Evolutionary conservation across 1,140 invertebrate genomes (phyloP).

Genomic region (Matsumurasca onukii): DNA sequence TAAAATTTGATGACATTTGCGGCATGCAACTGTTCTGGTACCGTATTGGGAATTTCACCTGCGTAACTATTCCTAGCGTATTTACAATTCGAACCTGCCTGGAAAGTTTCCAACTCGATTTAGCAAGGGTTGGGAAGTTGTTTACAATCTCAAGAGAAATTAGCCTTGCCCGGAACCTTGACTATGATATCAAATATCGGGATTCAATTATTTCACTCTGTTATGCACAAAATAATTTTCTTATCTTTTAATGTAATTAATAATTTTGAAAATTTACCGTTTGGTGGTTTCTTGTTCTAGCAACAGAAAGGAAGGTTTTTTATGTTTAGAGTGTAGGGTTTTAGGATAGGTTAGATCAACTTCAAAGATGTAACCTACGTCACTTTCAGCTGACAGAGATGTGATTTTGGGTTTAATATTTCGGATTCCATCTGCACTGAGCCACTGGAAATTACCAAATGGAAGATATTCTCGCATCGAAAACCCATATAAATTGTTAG

Average conservation of each 20-base stretch:
- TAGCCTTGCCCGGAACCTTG: too few relatives aligned
- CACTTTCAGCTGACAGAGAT: not conserved
- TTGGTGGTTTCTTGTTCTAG: not conserved
- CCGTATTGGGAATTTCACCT: too few relatives aligned
- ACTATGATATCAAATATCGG: too few relatives aligned
- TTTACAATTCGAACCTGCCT: too few relatives aligned
- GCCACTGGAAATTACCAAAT: not conserved
- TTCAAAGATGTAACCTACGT: conserved; percentile 21
- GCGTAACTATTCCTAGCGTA: too few relatives aligned
- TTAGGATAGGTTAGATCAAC: conserved; percentile 31
- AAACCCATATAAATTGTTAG: too few relatives aligned
- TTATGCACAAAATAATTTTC: conserved; percentile 3
- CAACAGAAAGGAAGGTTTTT: conserved; percentile 11
- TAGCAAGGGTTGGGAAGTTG: too few relatives aligned
- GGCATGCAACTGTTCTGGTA: too few relatives aligned
- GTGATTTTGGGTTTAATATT: not conserved
- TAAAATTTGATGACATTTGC: too few relatives aligned
- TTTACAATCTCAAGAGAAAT: too few relatives aligned
- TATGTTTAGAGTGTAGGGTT: conserved; percentile 25
- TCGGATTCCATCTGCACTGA: not conserved
- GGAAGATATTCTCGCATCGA: not conserved
- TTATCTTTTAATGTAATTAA: not conserved
- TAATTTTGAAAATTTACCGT: not conserved
- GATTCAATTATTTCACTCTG: too few relatives aligned
- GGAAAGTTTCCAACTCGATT: too few relatives aligned